Evolutionary conservation across 2,113 vertebrate genomes (phyloP).

Genomic region (Pituophis catenifer): DNA sequence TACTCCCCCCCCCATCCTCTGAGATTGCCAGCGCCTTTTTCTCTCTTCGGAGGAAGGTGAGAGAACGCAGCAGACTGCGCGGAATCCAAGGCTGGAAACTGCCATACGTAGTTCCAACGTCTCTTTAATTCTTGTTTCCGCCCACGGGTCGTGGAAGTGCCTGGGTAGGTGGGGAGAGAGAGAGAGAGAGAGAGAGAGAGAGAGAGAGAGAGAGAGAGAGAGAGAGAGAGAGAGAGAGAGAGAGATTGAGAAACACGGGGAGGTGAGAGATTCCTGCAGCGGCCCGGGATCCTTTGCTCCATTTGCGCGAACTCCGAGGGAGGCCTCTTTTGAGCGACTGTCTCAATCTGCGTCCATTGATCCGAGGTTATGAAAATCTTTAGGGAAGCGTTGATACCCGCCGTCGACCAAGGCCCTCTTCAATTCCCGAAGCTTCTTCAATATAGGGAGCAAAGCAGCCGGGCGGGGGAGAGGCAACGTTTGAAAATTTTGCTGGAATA

Average conservation of each 20-base stretch:
- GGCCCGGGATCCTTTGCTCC: conserved; percentile 4
- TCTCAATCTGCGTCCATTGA: background rate
- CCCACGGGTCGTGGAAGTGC: conserved; percentile 7
- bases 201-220: background rate
- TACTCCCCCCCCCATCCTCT: background rate
- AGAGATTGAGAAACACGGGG: too few species aligned
- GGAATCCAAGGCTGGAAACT: background rate
- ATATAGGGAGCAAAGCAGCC: conserved; percentile 55
- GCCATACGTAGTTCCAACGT: background rate
- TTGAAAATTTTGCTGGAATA: background rate
- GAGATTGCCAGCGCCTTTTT: background rate
- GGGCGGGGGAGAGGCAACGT: background rate
- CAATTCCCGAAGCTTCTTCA: background rate
- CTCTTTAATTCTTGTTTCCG: background rate
- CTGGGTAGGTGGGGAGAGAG: background rate
- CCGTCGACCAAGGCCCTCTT: background rate
- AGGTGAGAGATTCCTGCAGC: background rate
- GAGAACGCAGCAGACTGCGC: background rate
- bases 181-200: conserved; percentile 4
- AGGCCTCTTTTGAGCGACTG: background rate
- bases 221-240: background rate
- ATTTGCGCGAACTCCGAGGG: conserved; percentile 20
- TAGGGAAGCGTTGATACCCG: background rate
- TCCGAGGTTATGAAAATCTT: background rate
- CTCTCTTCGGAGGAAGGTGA: background rate